These are phyloP conservation scores for Nyleta sp. DNA, from an alignment of 2,888 invertebrate genomes.

Conservation along the genomic window DNA sequence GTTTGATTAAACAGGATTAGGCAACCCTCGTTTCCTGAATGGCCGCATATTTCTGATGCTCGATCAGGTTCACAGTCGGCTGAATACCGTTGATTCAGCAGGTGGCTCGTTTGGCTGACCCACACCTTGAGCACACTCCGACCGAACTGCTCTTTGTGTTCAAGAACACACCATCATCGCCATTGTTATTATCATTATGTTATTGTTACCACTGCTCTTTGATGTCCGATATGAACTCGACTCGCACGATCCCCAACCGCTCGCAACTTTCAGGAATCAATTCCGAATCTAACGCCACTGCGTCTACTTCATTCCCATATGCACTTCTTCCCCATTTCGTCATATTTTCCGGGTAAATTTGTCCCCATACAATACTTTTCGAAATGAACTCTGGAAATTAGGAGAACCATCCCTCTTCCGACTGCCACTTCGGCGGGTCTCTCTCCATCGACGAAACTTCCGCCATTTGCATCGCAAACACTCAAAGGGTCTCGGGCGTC, in stretches of 20 bases:
- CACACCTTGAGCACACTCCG: slow-evolving; percentile 37
- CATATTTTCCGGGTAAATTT: too few species aligned
- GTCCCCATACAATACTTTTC: too few species aligned
- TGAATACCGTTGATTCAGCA: slow-evolving; percentile 70
- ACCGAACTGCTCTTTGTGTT: slow-evolving; percentile 35
- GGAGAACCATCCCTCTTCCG: too few species aligned
- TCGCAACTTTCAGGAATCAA: background rate
- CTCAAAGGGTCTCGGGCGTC: too few species aligned
- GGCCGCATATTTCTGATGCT: slow-evolving; percentile 55
- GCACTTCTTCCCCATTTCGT: too few species aligned
- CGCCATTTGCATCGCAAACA: too few species aligned
- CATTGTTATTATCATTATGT: slow-evolving; percentile 33
- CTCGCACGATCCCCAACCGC: background rate
- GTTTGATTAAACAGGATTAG: slow-evolving; percentile 55
- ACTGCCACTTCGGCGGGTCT: too few species aligned
- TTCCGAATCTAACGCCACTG: background rate
- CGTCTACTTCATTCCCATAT: too few species aligned
- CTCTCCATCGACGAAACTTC: too few species aligned
- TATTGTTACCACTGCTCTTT: slow-evolving; percentile 30
- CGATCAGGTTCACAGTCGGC: slow-evolving; percentile 51
- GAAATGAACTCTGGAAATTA: too few species aligned
- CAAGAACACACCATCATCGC: slow-evolving; percentile 37
- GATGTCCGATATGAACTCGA: slow-evolving; percentile 23
- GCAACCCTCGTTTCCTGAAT: slow-evolving; percentile 56
- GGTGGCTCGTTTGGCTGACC: slow-evolving; percentile 76